Evolutionary conservation across 2,797 vertebrate species (phyloP), one percentile per base, ranked within the genome.

Genomic region (Atherinosoma microstoma): DNA sequence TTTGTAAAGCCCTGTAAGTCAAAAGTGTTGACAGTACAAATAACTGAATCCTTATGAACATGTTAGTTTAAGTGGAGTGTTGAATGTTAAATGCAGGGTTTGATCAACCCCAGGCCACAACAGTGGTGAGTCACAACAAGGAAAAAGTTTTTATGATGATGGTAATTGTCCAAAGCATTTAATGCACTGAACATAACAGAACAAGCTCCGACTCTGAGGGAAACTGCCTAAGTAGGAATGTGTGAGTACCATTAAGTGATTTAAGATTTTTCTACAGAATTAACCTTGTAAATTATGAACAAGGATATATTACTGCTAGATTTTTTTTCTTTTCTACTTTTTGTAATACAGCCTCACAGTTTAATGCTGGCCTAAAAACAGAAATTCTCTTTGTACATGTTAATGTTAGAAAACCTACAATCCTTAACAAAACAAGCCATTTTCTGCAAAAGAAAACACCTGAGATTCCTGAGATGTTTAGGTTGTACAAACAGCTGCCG

Each of bases 41-140:
- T n/a, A 15, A 54, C 51, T 13, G 59, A 63, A 34, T 70, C 24
- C 22, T 57, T 35, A 70, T 57, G n/a, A 69, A 35, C 12, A 15
- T n/a, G 6, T 51, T 73, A 42, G 34, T 64, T 45, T 61, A 35
- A 70, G 29, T 24, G 40, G 24, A 35, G 59, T 32, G 51, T 6
- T 40, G 24, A 42, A 62, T 47, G 20, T 47, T 47, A 18, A 47
- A 47, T n/a, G 45, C 2, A 47, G 45, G 42, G 13, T 56, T 56
- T 13, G 2, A 29, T 27, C 12, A 56, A 56, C 24, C 27, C 6
- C 6, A 56, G 51, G 24, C 24, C 51, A 18, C 42, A 45, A 45
- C 42, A 45, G 5, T 10, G n/a, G 13, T 56, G 27, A 56, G 53
- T 56, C 53, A 7, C 22, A 56, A 6, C 53, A 56, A 29, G 53